phyloP scores from a whole-genome alignment of 2,113 vertebrate genomes.

The Amphiprion ocellaris region DNA sequence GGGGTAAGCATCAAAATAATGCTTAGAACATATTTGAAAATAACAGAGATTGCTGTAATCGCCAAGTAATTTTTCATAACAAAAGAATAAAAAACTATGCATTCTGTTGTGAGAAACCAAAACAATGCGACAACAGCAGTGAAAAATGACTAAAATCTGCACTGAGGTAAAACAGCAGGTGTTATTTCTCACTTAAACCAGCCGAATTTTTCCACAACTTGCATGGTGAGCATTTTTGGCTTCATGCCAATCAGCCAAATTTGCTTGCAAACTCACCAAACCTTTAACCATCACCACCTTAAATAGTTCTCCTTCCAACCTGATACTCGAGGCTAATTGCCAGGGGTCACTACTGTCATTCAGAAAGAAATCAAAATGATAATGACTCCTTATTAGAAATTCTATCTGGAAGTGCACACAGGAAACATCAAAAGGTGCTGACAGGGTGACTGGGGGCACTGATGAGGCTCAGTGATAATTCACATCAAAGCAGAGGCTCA shows the following conservation, averaged over 20 bases:
- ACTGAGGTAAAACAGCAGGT: neutral
- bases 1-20: too few species aligned
- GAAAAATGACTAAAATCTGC: neutral
- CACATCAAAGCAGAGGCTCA: conserved; percentile 79
- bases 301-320: conserved; percentile 50
- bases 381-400: conserved; percentile 84
- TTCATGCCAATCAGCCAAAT: conserved; percentile 49
- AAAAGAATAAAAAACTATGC: too few species aligned
- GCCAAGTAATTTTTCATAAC: too few species aligned
- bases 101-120: neutral
- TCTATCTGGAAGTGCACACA: conserved; percentile 79
- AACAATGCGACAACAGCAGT: neutral
- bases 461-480: conserved; percentile 77
- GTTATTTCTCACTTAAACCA: neutral
- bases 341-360: conserved; percentile 80
- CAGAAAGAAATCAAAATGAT: conserved; percentile 83
- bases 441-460: conserved; percentile 68
- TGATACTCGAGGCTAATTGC: conserved; percentile 68
- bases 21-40: too few species aligned
- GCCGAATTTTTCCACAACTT: conserved; percentile 18
- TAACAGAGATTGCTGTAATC: too few species aligned
- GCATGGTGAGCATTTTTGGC: conserved; percentile 30
- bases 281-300: conserved; percentile 28
- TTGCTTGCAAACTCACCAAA: conserved; percentile 47
- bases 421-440: conserved; percentile 83